Evolutionary conservation across 2,113 vertebrate species (phyloP), one percentile per base, ranked within the genome.

Genomic region (Melanerpes aurifrons): DNA sequence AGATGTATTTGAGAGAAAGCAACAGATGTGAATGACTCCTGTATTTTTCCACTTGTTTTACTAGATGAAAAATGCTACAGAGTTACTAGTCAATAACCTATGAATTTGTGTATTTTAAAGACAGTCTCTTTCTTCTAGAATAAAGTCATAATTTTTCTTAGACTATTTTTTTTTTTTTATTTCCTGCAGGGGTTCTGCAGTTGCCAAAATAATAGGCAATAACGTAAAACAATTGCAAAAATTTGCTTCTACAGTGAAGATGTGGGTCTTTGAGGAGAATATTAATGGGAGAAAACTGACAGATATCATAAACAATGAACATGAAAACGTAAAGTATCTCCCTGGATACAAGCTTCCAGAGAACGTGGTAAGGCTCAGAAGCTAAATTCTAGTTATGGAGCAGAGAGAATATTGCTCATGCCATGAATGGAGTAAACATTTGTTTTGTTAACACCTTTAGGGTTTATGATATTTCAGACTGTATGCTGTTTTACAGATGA

Each of bases 241-340:
- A 71, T 99, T 99, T 87, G 97, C 98, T 86, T 96, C 98, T 87
- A 98, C 98, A 0, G 99, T 99, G 89, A 99, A 98, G 79, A 99
- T 99, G 99, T 99, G 99, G 99, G 99, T 99, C 80, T 99, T 97
- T 59, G 99, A 99, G 94, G 99, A 99, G 96, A 98, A 96, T 7
- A 68, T 99, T 85, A 96, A 98, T 47, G 99, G 98, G 61, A 98
- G 97, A 90, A 99, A 98, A 94, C 96, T 99, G 89, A 98, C 98
- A 14, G 99, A 99, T 83, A 99, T 99, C 92, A 99, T 99, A 95
- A 99, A 99, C 96, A 98, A 94, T 3, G 98, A 99, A 47, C 99
- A 99, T 18, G 99, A 99, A 92, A 99, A 99, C 75, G 94, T 99
- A 35, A 99, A 99, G 89, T 99, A 99, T 74, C 98, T 99, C 67